These are phyloP conservation scores for Acanthococcus lagerstroemiae DNA, from an alignment of 2,888 invertebrate genomes.

Conservation along the genomic window DNA sequence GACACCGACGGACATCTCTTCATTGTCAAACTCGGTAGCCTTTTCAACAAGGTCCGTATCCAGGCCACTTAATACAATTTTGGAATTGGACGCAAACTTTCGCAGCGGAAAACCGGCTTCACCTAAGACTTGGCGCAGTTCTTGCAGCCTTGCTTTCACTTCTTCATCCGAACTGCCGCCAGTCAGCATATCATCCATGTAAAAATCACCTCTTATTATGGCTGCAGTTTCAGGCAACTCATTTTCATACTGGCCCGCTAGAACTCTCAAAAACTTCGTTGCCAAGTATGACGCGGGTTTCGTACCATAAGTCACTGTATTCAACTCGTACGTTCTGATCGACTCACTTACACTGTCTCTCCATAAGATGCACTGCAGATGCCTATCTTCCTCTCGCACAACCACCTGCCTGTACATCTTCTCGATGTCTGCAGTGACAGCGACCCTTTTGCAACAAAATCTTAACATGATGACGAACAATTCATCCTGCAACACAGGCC, in stretches of 20 bases:
- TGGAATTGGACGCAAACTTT: not conserved
- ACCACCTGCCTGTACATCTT: slow-evolving; percentile 38
- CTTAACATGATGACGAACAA: slow-evolving; percentile 24
- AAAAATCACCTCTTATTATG: not conserved
- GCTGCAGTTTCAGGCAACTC: not conserved
- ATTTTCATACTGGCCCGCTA: not conserved
- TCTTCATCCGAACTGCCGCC: not conserved
- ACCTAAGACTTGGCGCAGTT: not conserved
- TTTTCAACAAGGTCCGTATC: not conserved
- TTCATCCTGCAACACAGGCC: slow-evolving; percentile 30
- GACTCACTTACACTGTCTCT: slow-evolving; percentile 32
- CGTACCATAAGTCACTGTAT: slow-evolving; percentile 4
- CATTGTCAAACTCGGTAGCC: not conserved
- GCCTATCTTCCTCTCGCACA: slow-evolving; percentile 32
- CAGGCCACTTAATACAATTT: not conserved
- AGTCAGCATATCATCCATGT: not conserved
- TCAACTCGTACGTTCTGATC: slow-evolving; percentile 33
- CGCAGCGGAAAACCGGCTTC: not conserved
- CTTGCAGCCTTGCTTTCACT: not conserved
- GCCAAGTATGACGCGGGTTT: slow-evolving; percentile 1
- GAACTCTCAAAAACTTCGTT: not conserved
- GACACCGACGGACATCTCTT: not conserved
- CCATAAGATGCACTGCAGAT: slow-evolving; percentile 37
- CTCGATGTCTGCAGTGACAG: slow-evolving; percentile 36
- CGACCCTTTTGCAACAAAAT: slow-evolving; percentile 24